Percentiles rank a stretch among this genome's conserved stretches.
Evolutionary conservation across 2,797 vertebrate species (phyloP).

Genomic region (Clamator glandarius): DNA sequence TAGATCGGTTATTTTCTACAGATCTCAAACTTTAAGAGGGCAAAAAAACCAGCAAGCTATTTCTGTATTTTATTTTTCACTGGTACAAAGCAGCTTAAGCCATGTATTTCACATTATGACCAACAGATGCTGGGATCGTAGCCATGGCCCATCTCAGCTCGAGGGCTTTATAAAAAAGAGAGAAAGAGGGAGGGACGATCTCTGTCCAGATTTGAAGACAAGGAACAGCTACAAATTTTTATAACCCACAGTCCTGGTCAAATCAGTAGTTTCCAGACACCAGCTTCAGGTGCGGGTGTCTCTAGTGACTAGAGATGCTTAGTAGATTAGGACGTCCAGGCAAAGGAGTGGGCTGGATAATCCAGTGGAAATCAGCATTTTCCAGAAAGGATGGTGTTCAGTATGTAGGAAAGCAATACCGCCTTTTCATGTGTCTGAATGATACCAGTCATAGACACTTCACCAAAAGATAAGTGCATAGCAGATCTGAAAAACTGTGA

Average conservation of each 20-base stretch:
- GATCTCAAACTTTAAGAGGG: background rate
- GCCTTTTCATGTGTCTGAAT: background rate
- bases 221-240: background rate
- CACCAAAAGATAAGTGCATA: background rate
- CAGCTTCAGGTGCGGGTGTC: too few species aligned
- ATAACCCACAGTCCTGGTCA: background rate
- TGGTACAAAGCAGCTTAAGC: background rate
- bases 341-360: background rate
- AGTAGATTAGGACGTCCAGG: background rate
- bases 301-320: background rate
- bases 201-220: background rate
- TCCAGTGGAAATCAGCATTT: background rate
- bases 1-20: background rate
- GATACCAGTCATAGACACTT: background rate
- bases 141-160: background rate
- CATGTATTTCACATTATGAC: background rate
- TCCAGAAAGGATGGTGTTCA: background rate
- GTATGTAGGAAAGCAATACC: background rate
- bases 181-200: background rate
- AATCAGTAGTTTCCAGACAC: background rate
- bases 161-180: background rate
- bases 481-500: background rate
- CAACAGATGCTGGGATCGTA: background rate
- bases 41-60: background rate
- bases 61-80: background rate